phyloP scores from a whole-genome alignment of 2,113 vertebrate species.

The Pimephales promelas region DNA sequence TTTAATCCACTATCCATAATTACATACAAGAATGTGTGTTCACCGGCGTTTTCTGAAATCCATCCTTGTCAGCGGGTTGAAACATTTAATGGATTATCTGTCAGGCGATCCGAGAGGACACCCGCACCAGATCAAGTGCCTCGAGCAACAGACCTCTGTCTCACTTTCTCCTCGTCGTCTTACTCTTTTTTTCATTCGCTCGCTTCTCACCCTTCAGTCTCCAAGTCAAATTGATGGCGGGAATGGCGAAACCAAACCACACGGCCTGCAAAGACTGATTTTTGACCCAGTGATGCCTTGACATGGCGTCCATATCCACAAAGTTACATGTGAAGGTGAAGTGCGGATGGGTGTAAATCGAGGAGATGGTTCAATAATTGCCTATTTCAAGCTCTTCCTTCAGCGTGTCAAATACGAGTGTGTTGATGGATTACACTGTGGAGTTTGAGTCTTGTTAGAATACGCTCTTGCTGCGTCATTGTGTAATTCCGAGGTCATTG shows the following conservation, averaged over 20 bases:
- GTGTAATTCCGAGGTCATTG: constrained; percentile 75
- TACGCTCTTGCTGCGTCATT: constrained; percentile 73
- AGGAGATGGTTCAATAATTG: constrained; percentile 82
- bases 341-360: constrained; percentile 66
- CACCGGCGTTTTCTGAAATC: constrained; percentile 65
- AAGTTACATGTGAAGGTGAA: constrained; percentile 27
- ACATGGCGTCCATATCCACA: not conserved
- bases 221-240: not conserved
- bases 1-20: constrained; percentile 32
- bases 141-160: constrained; percentile 55
- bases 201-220: not conserved
- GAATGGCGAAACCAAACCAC: not conserved
- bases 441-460: constrained; percentile 79
- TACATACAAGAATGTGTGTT: constrained; percentile 3
- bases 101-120: constrained; percentile 72
- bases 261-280: not conserved
- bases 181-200: not conserved
- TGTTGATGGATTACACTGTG: constrained; percentile 76
- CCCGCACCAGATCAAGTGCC: constrained; percentile 72
- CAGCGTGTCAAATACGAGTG: constrained; percentile 77
- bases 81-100: constrained; percentile 82
- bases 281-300: constrained; percentile 30
- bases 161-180: constrained; percentile 35
- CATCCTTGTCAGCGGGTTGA: constrained; percentile 70
- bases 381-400: constrained; percentile 83